Conservation (phyloP, 2,888 invertebrate genomes). For the Mythimna ferrago region DNA sequence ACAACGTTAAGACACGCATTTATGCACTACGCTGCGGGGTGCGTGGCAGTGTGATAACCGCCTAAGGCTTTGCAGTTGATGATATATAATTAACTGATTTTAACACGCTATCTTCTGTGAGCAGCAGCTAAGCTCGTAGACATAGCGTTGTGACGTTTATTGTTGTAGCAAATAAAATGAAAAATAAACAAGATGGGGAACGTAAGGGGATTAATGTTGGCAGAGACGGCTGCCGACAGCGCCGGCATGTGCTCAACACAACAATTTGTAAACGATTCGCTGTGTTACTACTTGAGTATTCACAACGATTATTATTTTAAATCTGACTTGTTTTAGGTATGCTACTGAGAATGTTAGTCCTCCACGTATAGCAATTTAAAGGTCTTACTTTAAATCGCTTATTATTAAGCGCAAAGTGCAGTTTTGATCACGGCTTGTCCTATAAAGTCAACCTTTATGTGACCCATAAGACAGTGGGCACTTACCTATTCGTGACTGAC, state of each 20-base stretch:
- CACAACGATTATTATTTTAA: slow-evolving; percentile 38
- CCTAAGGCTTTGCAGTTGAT: not conserved
- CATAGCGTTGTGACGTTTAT: slow-evolving; percentile 44
- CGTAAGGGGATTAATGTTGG: slow-evolving; percentile 50
- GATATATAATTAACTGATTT: slow-evolving; percentile 15
- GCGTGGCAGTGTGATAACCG: no score
- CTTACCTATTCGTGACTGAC: slow-evolving; percentile 5
- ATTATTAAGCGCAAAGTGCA: not conserved
- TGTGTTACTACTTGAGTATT: slow-evolving; percentile 44
- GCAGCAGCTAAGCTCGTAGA: slow-evolving; percentile 40
- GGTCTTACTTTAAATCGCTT: not conserved
- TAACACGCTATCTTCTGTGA: slow-evolving; percentile 7
- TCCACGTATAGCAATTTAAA: not conserved
- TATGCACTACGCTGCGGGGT: no score
- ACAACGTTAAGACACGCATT: no score
- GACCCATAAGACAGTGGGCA: not conserved
- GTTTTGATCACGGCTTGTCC: not conserved
- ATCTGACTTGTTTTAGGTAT: slow-evolving; percentile 10
- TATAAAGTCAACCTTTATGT: not conserved
- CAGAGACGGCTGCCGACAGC: slow-evolving; percentile 29
- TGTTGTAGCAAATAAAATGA: slow-evolving; percentile 53
- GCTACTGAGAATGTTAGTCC: not conserved
- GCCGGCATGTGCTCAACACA: slow-evolving; percentile 42
- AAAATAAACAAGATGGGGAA: slow-evolving; percentile 53
- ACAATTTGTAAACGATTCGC: slow-evolving; percentile 68